Evolutionary conservation across 2,113 vertebrate species (phyloP), one percentile per base, ranked within the genome.

Genomic region (Phainopepla nitens): DNA sequence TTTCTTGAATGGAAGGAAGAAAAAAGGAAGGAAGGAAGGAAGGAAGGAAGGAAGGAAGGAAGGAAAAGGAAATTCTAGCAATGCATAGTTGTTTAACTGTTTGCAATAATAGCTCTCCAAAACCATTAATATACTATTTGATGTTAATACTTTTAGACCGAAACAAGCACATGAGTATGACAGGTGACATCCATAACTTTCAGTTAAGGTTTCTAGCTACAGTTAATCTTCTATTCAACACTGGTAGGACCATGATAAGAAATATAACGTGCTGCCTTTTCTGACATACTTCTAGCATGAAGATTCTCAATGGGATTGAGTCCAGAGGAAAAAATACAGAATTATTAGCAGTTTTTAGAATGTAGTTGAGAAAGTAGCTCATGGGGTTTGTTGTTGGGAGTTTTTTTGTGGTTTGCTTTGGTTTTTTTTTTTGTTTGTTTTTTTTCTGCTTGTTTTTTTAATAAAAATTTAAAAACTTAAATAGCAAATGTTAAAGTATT

Each of bases 311-410:
- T 10, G 19, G 8, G 6, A 24, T 45, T 29, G 28, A 78, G 29
- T 24, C 41, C 23, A 50, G 11, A 86, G 8, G 20, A 81, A 35
- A 41, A 91, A 69, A 45, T 20, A 1, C 5, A 64, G 64, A 78
- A 23, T 31, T 0, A 45, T 29, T 64, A 82, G 5, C 13, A 39
- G 8, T 49, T 12, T 6, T 8, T 29, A 89, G 7, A 69, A 44
- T 60, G 53, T 62, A 49, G 4, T 4, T 64, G 23, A 62, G 7
- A 51, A 72, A 6, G 19, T 10, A 33, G 17, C 21, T 76, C 36
- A 31, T 0, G 1, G 5, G 5, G 5, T 47, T 45, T 72, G 18
- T 33, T 62, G 10, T 25, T 36, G 25, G 15, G 15, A 5, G 3
- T 21, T 39, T 21, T 65, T 79, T 47, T 47, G 8, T 13, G 18